A percentile compares a stretch with the other conserved stretches of the same genome.
Evolutionary conservation across 2,888 invertebrate species (phyloP).

Genomic region (Ditula angustiorana): DNA sequence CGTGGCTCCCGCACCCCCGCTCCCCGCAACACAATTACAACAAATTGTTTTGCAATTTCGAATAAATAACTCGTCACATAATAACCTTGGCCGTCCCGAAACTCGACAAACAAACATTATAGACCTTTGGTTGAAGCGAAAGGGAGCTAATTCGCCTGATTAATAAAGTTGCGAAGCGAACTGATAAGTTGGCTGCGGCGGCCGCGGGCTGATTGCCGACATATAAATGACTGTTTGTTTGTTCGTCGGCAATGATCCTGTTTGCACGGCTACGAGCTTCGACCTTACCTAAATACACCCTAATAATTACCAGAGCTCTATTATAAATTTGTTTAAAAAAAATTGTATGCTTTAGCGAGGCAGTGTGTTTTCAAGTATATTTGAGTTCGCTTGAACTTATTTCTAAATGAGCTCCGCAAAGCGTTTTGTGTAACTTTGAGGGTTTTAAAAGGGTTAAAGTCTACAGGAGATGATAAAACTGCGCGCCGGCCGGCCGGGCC

Average conservation of each 20-base stretch:
- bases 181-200: background rate
- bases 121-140: background rate
- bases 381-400: background rate
- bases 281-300: slow-evolving; percentile 6
- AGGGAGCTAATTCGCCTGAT: slow-evolving; percentile 12
- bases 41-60: background rate
- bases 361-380: slow-evolving; percentile 1
- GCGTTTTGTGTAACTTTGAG: background rate
- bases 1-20: background rate
- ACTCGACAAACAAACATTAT: slow-evolving; percentile 2
- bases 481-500: background rate
- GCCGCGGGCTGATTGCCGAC: slow-evolving; percentile 1
- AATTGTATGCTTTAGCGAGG: slow-evolving; percentile 9
- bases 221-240: background rate
- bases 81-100: background rate
- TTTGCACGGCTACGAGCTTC: background rate
- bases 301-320: slow-evolving; percentile 17
- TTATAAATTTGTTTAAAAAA: background rate
- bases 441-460: background rate
- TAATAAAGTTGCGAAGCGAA: slow-evolving; percentile 13
- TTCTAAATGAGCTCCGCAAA: background rate
- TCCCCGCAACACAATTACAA: background rate
- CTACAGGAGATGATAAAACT: background rate
- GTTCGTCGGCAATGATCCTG: slow-evolving; percentile 2
- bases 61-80: background rate